These are phyloP conservation scores for Notamacropus eugenii DNA, from an alignment of 2,797 vertebrate species.

Conservation along the genomic window DNA sequence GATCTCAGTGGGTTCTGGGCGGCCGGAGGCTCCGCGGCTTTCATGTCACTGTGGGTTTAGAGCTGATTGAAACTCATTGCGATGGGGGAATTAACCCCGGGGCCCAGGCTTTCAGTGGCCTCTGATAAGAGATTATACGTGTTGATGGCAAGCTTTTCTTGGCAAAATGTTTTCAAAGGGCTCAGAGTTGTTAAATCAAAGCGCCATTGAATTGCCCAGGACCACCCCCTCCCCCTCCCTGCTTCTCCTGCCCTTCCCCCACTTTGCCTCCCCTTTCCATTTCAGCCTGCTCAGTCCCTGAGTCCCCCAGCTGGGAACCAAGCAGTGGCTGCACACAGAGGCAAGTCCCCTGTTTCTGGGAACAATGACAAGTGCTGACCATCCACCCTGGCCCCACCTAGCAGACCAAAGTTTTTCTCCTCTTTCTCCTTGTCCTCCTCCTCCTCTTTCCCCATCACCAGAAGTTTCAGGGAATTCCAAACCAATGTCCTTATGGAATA, in stretches of 20 bases:
- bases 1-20: conserved; percentile 92
- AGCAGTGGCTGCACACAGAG: not conserved
- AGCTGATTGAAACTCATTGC: conserved; percentile 99
- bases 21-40: conserved; percentile 91
- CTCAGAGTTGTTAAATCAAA: conserved; percentile 93
- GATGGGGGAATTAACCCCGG: conserved; percentile 99
- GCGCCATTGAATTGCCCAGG: conserved; percentile 85
- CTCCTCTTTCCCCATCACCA: not conserved
- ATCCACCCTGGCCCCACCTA: conserved; percentile 41
- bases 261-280: not conserved
- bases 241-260: conserved; percentile 48
- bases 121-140: conserved; percentile 99
- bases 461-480: conserved; percentile 16
- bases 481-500: conserved; percentile 10
- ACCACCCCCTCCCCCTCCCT: conserved; percentile 70
- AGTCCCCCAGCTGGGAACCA: not conserved
- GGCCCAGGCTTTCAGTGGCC: conserved; percentile 97
- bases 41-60: conserved; percentile 99
- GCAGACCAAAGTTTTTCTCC: conserved; percentile 18
- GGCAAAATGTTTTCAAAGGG: conserved; percentile 92
- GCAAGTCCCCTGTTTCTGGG: not conserved
- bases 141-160: conserved; percentile 98
- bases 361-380: not conserved
- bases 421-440: conserved; percentile 10
- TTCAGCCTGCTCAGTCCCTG: not conserved